Evolutionary conservation across 2,888 invertebrate species (phyloP).

Genomic region (Flexamia atlantica): DNA sequence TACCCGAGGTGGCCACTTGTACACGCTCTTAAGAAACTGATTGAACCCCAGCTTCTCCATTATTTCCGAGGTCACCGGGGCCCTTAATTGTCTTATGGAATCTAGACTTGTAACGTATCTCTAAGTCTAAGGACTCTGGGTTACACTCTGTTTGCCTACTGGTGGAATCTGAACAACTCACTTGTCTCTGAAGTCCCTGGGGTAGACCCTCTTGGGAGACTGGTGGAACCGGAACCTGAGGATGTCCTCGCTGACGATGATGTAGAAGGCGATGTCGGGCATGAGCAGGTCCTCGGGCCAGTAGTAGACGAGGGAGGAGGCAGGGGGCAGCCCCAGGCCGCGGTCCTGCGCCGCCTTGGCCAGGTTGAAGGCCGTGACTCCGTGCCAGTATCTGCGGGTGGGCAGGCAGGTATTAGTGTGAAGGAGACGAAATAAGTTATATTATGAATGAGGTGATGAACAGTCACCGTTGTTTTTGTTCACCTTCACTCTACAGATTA

Average conservation of each 20-base stretch:
- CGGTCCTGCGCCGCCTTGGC: constrained; percentile 18
- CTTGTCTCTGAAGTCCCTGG: constrained; percentile 51
- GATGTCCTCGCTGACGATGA: constrained; percentile 50
- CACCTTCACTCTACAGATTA: too few relatives aligned
- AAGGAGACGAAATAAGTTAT: background rate
- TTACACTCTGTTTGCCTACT: too few relatives aligned
- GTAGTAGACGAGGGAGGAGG: constrained; percentile 43
- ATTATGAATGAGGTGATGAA: background rate
- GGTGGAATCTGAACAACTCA: too few relatives aligned
- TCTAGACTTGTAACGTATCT: too few relatives aligned
- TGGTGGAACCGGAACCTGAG: constrained; percentile 22
- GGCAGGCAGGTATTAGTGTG: too few relatives aligned
- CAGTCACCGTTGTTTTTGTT: too few relatives aligned
- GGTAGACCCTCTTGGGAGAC: constrained; percentile 14
- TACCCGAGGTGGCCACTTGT: too few relatives aligned
- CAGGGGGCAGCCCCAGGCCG: constrained; percentile 5
- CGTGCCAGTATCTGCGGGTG: constrained; percentile 57
- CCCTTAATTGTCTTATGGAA: too few relatives aligned
- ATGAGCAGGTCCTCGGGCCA: constrained; percentile 56
- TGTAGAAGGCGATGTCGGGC: constrained; percentile 50
- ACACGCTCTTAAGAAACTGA: too few relatives aligned
- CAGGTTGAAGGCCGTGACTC: constrained; percentile 44
- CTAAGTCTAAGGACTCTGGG: too few relatives aligned
- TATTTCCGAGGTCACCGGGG: too few relatives aligned
- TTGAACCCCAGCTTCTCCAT: too few relatives aligned